Evolutionary conservation across 1,140 invertebrate genomes (phyloP), one percentile per base, ranked within the genome.

Genomic region (Drosophila insularis): DNA sequence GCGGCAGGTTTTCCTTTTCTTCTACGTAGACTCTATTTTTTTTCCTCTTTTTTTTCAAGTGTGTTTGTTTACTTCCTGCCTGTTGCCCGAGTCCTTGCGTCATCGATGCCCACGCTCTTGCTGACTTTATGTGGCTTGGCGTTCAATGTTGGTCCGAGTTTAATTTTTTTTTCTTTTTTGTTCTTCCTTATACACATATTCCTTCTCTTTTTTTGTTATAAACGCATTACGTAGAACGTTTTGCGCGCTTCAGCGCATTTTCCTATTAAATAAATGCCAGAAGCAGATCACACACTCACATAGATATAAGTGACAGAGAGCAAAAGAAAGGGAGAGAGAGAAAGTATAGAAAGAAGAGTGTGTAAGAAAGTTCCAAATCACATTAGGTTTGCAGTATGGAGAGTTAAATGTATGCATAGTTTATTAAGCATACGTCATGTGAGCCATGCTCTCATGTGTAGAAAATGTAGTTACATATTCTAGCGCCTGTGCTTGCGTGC

Each of bases 221-320:
- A 77, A 77, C 66, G 71, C 53, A 74, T 77, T 77, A 77, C 39
- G 74, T 37, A 70, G 59, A 68, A 58, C 60, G 80, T 61, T 84
- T 77, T 77, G 77, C 68, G 73, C 76, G 67, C 67, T 68, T 68
- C 63, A 65, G 69, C 67, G 63, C 71, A 63, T 54, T 66, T 81
- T 74, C 54, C 66, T 71, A 81, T 86, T 87, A 86, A 81, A 86
- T 87, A 81, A 86, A 79, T 86, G 81, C 82, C 82, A 86, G 60
- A 62, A 81, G 75, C 82, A 87, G 82, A 78, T 81, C 78, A 79
- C 71, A 75, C 82, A 86, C 81, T 78, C 74, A 85, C 66, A 86
- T 81, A 77, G 77, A 46, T 0, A 50, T 50, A 50, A 50, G 43
- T 50, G 43, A 50, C 43, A 50, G 17, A 21, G 1, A 21, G 10